These are phyloP conservation scores for Ryuthela nishihirai DNA, from an alignment of 2,888 invertebrate genomes.

Conservation along the genomic window DNA sequence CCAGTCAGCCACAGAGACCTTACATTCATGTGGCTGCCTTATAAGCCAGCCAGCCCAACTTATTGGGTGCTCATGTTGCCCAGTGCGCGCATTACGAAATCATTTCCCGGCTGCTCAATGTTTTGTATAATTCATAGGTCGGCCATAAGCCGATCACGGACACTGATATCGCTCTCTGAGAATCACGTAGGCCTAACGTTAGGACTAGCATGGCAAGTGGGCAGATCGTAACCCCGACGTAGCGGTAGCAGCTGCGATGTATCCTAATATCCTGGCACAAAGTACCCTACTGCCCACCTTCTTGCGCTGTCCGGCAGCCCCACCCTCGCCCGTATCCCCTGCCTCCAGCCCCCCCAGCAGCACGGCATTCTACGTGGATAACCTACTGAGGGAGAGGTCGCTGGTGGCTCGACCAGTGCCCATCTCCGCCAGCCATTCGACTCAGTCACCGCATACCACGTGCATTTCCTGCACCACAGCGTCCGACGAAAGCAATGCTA, in stretches of 20 bases:
- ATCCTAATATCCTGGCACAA: not conserved
- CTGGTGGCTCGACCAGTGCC: slow-evolving; percentile 21
- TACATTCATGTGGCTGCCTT: not conserved
- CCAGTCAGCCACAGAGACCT: not conserved
- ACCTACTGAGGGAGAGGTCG: slow-evolving; percentile 10
- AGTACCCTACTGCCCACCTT: not conserved
- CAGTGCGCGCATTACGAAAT: slow-evolving; percentile 15
- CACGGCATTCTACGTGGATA: slow-evolving; percentile 29
- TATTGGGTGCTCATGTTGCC: not conserved
- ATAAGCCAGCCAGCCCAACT: not conserved
- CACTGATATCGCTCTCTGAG: not conserved
- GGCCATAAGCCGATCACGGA: too few relatives aligned
- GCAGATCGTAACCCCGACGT: too few relatives aligned
- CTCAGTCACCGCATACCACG: not conserved
- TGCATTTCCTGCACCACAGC: too few relatives aligned
- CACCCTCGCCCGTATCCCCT: not conserved
- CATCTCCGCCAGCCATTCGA: slow-evolving; percentile 4
- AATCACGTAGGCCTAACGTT: not conserved
- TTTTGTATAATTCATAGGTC: slow-evolving; percentile 1
- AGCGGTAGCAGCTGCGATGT: not conserved
- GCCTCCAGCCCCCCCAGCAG: not conserved
- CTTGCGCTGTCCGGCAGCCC: not conserved
- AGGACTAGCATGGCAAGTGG: slow-evolving; percentile 4
- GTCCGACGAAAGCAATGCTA: not conserved
- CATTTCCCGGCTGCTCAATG: not conserved